Conservation (phyloP, 2,888 invertebrate species). For the Cephus spinipes region DNA sequence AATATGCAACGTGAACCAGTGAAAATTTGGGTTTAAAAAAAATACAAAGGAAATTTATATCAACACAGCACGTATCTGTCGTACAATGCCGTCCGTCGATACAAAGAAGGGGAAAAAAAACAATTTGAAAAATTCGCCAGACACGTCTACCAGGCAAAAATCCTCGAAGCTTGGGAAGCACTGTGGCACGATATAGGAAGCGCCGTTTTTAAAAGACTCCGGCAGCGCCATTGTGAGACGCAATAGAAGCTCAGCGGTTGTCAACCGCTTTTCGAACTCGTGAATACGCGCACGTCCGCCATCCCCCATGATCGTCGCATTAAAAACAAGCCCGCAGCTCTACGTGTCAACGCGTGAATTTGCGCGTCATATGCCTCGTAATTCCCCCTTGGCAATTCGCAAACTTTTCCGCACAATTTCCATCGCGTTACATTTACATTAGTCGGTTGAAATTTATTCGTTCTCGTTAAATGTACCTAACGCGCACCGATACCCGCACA, state of each 20-base stretch:
- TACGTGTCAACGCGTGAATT: not conserved
- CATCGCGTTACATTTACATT: not conserved
- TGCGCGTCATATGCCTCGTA: not conserved
- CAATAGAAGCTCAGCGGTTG: not conserved
- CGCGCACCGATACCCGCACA: too few relatives aligned
- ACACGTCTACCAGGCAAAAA: not conserved
- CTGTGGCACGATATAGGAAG: not conserved
- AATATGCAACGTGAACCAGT: not conserved
- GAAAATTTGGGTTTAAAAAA: not conserved
- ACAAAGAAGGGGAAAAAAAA: not conserved
- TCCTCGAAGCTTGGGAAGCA: not conserved
- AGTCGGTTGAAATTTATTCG: not conserved
- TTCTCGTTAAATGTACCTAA: not conserved
- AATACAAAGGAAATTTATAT: not conserved
- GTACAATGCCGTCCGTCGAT: not conserved
- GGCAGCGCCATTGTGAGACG: not conserved
- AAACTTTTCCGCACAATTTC: not conserved
- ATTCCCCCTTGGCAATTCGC: not conserved
- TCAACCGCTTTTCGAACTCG: not conserved
- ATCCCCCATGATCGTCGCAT: not conserved
- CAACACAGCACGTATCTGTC: not conserved
- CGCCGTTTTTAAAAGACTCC: not conserved
- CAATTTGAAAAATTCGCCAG: not conserved
- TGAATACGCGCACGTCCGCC: not conserved
- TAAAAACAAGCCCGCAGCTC: not conserved